Conservation (phyloP, 2,113 vertebrate species). For the Smithornis capensis region DNA sequence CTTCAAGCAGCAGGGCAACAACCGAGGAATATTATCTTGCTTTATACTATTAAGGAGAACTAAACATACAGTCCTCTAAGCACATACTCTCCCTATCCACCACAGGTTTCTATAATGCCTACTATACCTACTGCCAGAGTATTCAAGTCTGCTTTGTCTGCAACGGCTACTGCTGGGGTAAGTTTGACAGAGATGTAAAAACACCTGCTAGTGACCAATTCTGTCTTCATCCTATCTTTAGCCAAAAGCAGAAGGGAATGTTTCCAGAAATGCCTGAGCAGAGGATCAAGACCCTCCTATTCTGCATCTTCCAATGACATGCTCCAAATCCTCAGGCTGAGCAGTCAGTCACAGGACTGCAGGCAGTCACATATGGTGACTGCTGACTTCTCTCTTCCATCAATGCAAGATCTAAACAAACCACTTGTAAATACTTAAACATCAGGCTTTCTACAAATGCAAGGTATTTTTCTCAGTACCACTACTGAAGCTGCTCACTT, state of each 20-base stretch:
- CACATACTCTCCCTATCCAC: background rate
- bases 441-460: background rate
- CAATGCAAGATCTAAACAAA: background rate
- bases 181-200: background rate
- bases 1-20: background rate
- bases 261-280: background rate
- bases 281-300: background rate
- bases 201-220: background rate
- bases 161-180: background rate
- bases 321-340: background rate
- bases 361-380: fast-evolving
- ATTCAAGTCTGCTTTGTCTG: background rate
- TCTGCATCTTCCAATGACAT: background rate
- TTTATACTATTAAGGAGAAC: background rate
- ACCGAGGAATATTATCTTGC: background rate
- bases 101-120: background rate
- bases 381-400: background rate
- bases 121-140: too few relatives aligned
- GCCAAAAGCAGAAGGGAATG: background rate
- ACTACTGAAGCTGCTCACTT: background rate
- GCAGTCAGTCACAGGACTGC: background rate
- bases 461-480: background rate
- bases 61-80: background rate
- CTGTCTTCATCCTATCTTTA: background rate
- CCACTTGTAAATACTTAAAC: background rate